A percentile compares a stretch with the other conserved stretches of the same genome.
These are phyloP conservation scores for Xylota segnis DNA, from an alignment of 2,888 invertebrate genomes.

Conservation along the genomic window DNA sequence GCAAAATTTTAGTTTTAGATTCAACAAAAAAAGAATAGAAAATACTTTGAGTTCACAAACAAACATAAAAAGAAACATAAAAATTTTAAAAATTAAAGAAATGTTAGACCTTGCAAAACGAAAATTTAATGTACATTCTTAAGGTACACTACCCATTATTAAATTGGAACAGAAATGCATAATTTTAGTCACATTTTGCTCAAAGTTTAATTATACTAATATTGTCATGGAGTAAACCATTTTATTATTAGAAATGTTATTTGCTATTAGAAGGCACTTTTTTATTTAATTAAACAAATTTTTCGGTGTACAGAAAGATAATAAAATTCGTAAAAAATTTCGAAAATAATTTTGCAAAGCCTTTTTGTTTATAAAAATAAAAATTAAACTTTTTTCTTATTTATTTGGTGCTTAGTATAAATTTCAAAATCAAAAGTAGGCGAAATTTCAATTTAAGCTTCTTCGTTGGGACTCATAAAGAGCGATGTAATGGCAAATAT, in stretches of 20 bases:
- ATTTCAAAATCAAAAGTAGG: slow-evolving; percentile 2
- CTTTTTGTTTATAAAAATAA: slow-evolving; percentile 5
- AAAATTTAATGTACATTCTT: slow-evolving; percentile 1
- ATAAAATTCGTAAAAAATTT: not conserved
- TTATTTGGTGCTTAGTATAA: slow-evolving; percentile 20
- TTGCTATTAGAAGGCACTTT: slow-evolving; percentile 46
- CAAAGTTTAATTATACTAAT: slow-evolving; percentile 8
- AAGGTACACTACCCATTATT: not conserved
- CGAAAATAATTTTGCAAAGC: slow-evolving; percentile 44
- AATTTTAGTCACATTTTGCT: slow-evolving; percentile 14
- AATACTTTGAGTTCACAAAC: slow-evolving; percentile 3
- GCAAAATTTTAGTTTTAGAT: slow-evolving; percentile 17
- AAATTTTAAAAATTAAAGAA: not conserved
- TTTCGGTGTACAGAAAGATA: not conserved
- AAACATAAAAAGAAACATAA: slow-evolving; percentile 2
- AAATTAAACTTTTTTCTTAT: slow-evolving; percentile 6
- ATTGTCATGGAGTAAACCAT: slow-evolving; percentile 46
- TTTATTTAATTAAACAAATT: not conserved
- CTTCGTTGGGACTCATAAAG: slow-evolving; percentile 91
- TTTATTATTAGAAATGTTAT: slow-evolving; percentile 14
- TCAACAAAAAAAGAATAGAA: not conserved
- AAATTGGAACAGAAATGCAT: not conserved
- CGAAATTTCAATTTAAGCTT: slow-evolving; percentile 30
- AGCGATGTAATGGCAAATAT: slow-evolving; percentile 97
- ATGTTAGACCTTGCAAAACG: slow-evolving; percentile 45